Evolutionary conservation across 2,888 invertebrate genomes (phyloP), one percentile per base, ranked within the genome.

Genomic region (Bibio marci): DNA sequence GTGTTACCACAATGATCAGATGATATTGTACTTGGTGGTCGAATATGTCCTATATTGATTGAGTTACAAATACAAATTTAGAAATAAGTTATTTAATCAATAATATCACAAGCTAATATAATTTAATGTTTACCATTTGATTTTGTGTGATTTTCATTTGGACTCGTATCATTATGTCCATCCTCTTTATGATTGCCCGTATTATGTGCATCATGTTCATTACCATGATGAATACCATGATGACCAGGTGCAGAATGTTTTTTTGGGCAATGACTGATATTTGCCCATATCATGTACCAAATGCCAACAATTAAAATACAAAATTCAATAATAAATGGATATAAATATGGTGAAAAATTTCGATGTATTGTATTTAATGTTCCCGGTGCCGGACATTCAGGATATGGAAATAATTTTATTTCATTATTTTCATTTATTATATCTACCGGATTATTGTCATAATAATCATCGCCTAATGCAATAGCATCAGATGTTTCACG

Each of bases 291-390:
- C 34, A 80, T 73, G 53, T 73, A 78, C 50, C 77, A 70, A 18
- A 80, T 68, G 15, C 77, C 80, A 47, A 80, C 80, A 40, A 80
- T 75, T 42, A 83, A 69, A 51, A 83, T 77, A 57, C 78, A 80
- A 59, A 78, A 83, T 57, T 83, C 79, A 22, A 83, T 78, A 45
- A 76, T 79, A 56, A 83, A 83, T 1, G 83, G 83, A 50, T 79
- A 83, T 13, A 85, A 62, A 53, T 82, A 83, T 0, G 81, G 80
- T 2, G 80, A 76, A 50, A 76, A 72, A 51, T 71, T 67, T 50
- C 68, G 65, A 45, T 66, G 65, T 37, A 73, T 67, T 2, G 61
- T 51, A 37, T 55, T 63, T 37, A 72, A 52, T 11, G 67, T 63
- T 3, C 51, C 53, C 2, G 67, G 62, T 1, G 63, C 63, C 18